These are phyloP conservation scores for Arbacia lixula DNA, from an alignment of 53 echinoderm and acorn worm species.

Conservation along the genomic window DNA sequence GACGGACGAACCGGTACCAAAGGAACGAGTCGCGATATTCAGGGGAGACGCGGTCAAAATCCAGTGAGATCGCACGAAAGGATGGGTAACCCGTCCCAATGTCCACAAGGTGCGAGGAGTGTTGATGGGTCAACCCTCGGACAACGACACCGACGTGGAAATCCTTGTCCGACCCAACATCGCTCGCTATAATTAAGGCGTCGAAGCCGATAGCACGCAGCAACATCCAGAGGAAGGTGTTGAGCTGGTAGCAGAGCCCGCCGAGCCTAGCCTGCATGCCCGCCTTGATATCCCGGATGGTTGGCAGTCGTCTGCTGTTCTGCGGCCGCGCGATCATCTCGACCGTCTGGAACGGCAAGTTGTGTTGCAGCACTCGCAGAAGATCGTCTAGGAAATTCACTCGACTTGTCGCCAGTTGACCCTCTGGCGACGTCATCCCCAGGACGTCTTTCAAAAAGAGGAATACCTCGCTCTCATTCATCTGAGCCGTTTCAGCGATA, in stretches of 20 bases:
- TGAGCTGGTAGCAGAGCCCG: conserved; percentile 61
- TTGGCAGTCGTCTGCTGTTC: conserved; percentile 5
- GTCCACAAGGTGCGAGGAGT: conserved; percentile 40
- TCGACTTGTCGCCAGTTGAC: not conserved
- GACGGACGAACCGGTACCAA: conserved; percentile 34
- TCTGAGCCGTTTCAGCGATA: too few relatives aligned
- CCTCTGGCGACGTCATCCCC: not conserved
- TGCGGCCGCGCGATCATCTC: not conserved
- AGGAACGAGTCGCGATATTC: conserved; percentile 44
- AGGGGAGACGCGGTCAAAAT: conserved; percentile 38
- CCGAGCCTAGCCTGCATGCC: conserved; percentile 19
- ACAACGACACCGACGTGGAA: conserved; percentile 9
- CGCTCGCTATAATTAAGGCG: conserved; percentile 11
- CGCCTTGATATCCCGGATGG: conserved; percentile 17
- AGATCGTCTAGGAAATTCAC: conserved; percentile 12
- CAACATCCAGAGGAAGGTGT: conserved; percentile 35
- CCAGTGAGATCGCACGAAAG: conserved; percentile 33
- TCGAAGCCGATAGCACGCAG: conserved; percentile 36
- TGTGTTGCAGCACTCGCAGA: not conserved
- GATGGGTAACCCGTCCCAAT: conserved; percentile 20
- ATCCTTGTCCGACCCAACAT: not conserved
- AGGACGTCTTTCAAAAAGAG: conserved; percentile 3
- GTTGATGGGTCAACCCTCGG: conserved; percentile 12
- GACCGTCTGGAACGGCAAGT: conserved; percentile 16
- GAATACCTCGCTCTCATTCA: conserved; percentile 9